Conservation (phyloP, 2,113 vertebrate species). For the Macheiramphus alcinus region DNA sequence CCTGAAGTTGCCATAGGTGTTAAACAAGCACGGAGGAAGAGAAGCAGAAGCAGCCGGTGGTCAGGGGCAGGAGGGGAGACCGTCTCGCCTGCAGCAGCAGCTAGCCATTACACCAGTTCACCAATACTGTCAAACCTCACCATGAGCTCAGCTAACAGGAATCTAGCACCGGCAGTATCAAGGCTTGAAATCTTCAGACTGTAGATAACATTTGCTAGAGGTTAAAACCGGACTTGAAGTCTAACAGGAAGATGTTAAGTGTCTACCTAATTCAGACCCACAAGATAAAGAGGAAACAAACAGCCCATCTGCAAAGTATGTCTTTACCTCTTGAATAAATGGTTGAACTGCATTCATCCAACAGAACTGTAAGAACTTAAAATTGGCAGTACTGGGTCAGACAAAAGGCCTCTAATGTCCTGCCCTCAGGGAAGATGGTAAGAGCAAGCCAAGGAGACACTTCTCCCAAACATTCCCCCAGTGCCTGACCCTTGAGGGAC, state of each 20-base stretch:
- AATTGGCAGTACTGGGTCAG: background rate
- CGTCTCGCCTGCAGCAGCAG: background rate
- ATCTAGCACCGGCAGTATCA: background rate
- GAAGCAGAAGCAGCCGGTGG: background rate
- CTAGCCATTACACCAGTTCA: background rate
- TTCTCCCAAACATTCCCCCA: background rate
- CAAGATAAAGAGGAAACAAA: background rate
- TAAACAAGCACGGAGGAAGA: background rate
- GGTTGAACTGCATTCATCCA: background rate
- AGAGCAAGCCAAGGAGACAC: background rate
- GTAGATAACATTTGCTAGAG: background rate
- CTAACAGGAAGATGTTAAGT: background rate
- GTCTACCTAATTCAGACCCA: background rate
- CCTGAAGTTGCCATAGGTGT: background rate
- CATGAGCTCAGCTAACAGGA: background rate
- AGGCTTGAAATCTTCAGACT: background rate
- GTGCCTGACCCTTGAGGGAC: background rate
- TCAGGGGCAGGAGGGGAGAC: background rate
- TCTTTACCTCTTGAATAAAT: background rate
- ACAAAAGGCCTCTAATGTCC: background rate
- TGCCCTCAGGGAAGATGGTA: background rate
- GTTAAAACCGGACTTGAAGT: background rate
- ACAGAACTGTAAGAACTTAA: background rate
- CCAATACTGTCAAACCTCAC: background rate
- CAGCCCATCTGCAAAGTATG: background rate